Base-by-base conservation (phyloP, 2,113 vertebrate species). In the Myotis lucifugus region DNA sequence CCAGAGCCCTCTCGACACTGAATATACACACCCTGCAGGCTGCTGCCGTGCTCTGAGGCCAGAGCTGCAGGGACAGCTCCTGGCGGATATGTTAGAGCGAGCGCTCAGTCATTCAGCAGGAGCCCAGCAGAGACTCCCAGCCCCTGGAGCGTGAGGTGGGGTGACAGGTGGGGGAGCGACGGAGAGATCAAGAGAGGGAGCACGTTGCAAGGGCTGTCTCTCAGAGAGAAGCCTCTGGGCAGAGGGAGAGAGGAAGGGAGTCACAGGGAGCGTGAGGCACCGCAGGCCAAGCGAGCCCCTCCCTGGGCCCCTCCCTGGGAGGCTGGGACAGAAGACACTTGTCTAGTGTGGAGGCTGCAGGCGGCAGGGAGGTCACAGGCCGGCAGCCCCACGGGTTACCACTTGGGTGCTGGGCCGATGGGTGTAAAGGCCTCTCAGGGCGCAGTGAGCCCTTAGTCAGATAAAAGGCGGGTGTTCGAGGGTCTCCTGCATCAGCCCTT, bases 21-120 rank as follows among this genome's bases (percentile, higher is more conserved):
- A 52, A 64, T 48, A 81, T 1, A 42, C 48, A 48, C 6, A 4
- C 77, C 72, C 88, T 37, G 94, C 11, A 69, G 79, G 79, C 50
- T 2, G 42, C 23, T 50, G 70, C 2, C 0, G 2, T n/a, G 48
- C 37, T 84, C 96, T 66, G 90, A 87, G 70, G 81, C 74, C 8
- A 37, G 19, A 93, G 40, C 70, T 91, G 56, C 56, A 74, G 74
- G 89, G 84, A 85, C 18, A 54, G 79, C 64, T 72, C 77, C 77
- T 54, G 86, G 84, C 46, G 54, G 93, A 94, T 70, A 84, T 95
- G 95, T 95, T 37, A 85, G 94, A 91, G 85, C 0, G 3, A 91
- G 88, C 1, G 1, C 48, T 95, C 70, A 72, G 25, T 85, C 92
- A 78, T 73, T 89, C 5, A 19, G 37, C 48, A 3, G 27, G 92